phyloP scores from a whole-genome alignment of 2,888 invertebrate species.

The Pristionchus mayeri region DNA sequence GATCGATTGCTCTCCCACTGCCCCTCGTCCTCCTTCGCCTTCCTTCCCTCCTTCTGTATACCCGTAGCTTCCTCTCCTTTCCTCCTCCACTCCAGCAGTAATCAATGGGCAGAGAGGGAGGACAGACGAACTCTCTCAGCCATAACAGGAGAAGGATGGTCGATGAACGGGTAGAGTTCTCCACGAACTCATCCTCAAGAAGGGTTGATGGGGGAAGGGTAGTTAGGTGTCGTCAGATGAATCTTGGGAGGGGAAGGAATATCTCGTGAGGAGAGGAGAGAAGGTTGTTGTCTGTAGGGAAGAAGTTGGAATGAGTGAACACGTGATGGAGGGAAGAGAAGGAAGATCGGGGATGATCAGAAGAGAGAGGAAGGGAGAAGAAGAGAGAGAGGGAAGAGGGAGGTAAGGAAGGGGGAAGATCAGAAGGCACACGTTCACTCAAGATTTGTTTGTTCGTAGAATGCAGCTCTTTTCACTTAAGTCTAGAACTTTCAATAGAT shows the following conservation, averaged over 20 bases:
- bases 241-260: constrained; percentile 1
- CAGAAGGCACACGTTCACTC: too few species aligned
- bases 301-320: constrained; percentile 30
- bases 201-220: not conserved
- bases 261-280: not conserved
- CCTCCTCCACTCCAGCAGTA: not conserved
- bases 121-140: not conserved
- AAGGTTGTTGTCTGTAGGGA: constrained; percentile 28
- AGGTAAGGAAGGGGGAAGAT: too few species aligned
- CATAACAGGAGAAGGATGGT: not conserved
- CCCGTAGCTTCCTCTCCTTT: too few species aligned
- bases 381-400: not conserved
- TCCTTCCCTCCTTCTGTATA: not conserved
- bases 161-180: too few species aligned
- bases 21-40: not conserved
- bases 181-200: not conserved
- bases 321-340: constrained; percentile 15
- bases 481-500: not conserved
- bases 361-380: too few species aligned
- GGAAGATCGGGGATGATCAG: not conserved
- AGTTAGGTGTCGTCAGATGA: too few species aligned
- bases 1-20: constrained; percentile 15
- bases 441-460: constrained; percentile 2
- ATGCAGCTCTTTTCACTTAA: not conserved
- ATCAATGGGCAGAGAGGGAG: not conserved